A percentile compares a stretch with the other conserved stretches of the same genome.
phyloP scores from a whole-genome alignment of 2,113 vertebrate species.

The Cinclus cinclus region DNA sequence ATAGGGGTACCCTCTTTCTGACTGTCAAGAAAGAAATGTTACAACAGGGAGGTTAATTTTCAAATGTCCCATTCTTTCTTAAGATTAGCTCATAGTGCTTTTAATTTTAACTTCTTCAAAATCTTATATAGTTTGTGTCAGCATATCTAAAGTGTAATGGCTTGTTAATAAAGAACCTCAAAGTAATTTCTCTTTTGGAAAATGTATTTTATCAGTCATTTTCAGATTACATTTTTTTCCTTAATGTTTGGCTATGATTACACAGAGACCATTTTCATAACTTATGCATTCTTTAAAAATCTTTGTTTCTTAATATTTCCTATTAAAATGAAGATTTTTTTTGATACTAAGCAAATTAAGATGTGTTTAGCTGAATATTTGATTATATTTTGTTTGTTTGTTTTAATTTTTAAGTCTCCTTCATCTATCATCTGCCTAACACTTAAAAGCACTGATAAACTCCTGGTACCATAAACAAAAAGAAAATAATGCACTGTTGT shows the following conservation, averaged over 20 bases:
- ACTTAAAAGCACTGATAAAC: neutral
- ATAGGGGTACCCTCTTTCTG: neutral
- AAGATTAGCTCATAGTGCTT: neutral
- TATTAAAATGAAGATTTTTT: neutral
- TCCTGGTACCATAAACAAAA: neutral
- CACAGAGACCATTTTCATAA: neutral
- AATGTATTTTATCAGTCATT: neutral
- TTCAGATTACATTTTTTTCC: neutral
- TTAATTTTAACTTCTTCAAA: neutral
- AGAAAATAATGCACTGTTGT: neutral
- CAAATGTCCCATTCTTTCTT: neutral
- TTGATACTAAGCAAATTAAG: neutral
- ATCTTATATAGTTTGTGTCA: neutral
- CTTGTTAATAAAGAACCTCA: neutral
- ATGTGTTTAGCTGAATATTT: neutral
- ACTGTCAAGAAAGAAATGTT: neutral
- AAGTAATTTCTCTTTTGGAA: neutral
- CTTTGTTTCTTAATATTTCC: neutral
- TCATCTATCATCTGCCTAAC: neutral
- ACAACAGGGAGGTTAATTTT: neutral
- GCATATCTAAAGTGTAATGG: constrained; percentile 3
- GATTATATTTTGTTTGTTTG: neutral
- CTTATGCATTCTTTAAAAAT: neutral
- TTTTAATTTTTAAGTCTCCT: neutral
- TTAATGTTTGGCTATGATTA: neutral